Evolutionary conservation across 2,888 invertebrate genomes (phyloP).

Genomic region (Acleris emargana): DNA sequence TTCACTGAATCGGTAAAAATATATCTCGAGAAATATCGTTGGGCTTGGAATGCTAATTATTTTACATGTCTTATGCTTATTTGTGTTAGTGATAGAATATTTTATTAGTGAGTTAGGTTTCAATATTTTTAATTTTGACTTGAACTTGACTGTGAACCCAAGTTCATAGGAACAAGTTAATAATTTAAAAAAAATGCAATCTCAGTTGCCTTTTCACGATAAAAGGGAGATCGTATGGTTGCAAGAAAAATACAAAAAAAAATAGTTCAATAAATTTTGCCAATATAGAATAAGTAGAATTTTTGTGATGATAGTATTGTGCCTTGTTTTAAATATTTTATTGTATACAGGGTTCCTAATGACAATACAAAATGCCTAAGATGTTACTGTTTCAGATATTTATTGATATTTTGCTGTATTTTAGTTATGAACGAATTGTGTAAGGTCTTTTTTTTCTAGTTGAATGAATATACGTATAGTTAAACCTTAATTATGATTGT

Average conservation of each 20-base stretch:
- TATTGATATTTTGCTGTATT: constrained; percentile 11
- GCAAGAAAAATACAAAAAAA: constrained; percentile 38
- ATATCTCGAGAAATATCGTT: neutral
- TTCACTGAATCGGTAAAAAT: neutral
- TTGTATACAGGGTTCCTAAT: constrained; percentile 35
- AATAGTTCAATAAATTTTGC: constrained; percentile 25
- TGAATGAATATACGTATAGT: no score
- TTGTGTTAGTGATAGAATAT: constrained; percentile 31
- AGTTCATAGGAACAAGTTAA: constrained; percentile 44
- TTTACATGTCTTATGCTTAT: constrained; percentile 4
- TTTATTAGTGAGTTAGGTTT: neutral
- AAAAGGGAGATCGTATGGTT: constrained; percentile 63
- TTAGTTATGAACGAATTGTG: constrained; percentile 11
- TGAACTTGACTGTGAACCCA: constrained; percentile 43
- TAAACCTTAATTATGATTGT: no score
- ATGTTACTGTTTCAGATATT: constrained; percentile 27
- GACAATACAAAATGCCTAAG: constrained; percentile 15
- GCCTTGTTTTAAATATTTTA: constrained; percentile 23
- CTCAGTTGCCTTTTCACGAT: constrained; percentile 61
- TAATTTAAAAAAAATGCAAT: constrained; percentile 41
- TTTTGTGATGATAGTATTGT: constrained; percentile 22
- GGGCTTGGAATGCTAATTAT: neutral
- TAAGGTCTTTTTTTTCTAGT: neutral
- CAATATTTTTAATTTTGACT: constrained; percentile 30
- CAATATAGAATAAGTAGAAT: constrained; percentile 31